These are phyloP conservation scores for Poeciliopsis gracilis DNA, from an alignment of 2,797 vertebrate species.

Conservation along the genomic window DNA sequence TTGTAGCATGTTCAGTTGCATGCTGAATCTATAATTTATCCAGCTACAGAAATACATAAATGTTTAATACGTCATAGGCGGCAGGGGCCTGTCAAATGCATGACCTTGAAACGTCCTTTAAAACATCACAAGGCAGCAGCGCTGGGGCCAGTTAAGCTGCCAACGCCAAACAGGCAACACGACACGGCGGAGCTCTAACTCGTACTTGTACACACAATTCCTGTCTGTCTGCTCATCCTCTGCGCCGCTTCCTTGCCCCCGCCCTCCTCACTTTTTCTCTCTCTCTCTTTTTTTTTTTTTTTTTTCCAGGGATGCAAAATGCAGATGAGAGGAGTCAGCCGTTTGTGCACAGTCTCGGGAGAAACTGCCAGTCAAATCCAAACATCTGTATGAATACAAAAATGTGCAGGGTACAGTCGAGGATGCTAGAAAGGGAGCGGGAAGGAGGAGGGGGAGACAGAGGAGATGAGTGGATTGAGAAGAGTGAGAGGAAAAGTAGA, in stretches of 20 bases:
- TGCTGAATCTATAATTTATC: conserved; percentile 79
- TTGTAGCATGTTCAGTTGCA: conserved; percentile 70
- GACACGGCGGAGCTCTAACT: conserved; percentile 12
- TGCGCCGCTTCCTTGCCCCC: conserved; percentile 63
- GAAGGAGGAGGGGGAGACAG: conserved; percentile 38
- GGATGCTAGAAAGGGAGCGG: conserved; percentile 38
- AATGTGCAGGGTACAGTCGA: conserved; percentile 71
- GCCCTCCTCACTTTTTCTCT: not conserved
- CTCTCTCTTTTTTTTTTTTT: conserved; percentile 26
- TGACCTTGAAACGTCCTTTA: conserved; percentile 85
- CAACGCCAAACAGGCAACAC: conserved; percentile 60
- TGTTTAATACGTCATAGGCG: conserved; percentile 75
- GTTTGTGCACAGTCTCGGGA: conserved; percentile 79
- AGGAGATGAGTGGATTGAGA: conserved; percentile 42
- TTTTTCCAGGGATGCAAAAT: conserved; percentile 83
- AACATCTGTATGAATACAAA: conserved; percentile 83
- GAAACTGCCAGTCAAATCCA: conserved; percentile 82
- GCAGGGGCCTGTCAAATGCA: conserved; percentile 66
- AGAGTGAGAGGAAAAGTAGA: conserved; percentile 70
- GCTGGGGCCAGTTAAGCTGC: conserved; percentile 71
- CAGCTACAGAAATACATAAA: conserved; percentile 72
- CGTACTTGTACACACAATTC: conserved; percentile 17
- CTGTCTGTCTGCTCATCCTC: conserved; percentile 65
- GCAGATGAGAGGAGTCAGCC: conserved; percentile 83
- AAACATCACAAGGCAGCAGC: conserved; percentile 71